phyloP scores from a whole-genome alignment of 2,113 vertebrate genomes.

The Mesitornis unicolor region DNA sequence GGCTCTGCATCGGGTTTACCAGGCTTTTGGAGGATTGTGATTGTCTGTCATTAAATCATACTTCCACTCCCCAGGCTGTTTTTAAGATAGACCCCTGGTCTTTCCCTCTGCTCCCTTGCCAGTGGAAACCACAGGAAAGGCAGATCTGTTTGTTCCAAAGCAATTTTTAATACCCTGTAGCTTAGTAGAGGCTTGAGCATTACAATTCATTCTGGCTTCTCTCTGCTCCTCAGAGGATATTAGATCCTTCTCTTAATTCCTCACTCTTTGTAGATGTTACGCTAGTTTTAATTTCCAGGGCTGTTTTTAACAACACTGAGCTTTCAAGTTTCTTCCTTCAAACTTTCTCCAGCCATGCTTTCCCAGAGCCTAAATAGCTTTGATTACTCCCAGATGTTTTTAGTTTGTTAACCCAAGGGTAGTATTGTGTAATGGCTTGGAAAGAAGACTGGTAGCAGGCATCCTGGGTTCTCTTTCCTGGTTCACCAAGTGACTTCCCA shows the following conservation, averaged over 20 bases:
- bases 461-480: background rate
- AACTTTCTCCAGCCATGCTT: slow-evolving; percentile 45
- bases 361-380: slow-evolving; percentile 40
- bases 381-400: slow-evolving; percentile 52
- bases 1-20: background rate
- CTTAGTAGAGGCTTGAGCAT: background rate
- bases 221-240: slow-evolving; percentile 27
- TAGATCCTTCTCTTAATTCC: slow-evolving; percentile 17
- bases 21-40: background rate
- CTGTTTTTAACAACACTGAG: slow-evolving; percentile 30
- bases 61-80: background rate
- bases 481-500: background rate
- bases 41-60: background rate
- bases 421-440: background rate
- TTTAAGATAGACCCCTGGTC: background rate
- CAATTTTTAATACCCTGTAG: slow-evolving; percentile 9
- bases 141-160: slow-evolving; percentile 18
- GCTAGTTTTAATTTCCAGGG: slow-evolving; percentile 47
- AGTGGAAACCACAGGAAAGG: background rate
- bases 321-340: slow-evolving; percentile 55
- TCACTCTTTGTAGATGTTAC: slow-evolving; percentile 20
- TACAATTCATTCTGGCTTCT: slow-evolving; percentile 5
- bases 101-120: background rate
- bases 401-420: slow-evolving; percentile 6
- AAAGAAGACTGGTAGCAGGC: background rate